Conservation (phyloP, 2,888 invertebrate genomes). For the Andrena praecox region DNA sequence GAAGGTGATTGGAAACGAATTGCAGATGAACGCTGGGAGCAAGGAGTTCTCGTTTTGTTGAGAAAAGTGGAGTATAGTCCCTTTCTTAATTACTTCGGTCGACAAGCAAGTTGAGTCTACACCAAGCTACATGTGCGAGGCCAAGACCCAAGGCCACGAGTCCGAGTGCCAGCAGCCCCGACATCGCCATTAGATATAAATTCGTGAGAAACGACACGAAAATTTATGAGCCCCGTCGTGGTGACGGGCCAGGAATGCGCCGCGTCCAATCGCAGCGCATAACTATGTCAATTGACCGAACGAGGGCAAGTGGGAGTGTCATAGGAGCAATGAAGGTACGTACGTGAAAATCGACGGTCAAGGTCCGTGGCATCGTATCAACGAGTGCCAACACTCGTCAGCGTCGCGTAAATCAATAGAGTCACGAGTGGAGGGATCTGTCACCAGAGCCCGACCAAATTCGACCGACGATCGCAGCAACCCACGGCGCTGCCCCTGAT, state of each 20-base stretch:
- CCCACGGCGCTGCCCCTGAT: not conserved
- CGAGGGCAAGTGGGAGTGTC: slow-evolving; percentile 47
- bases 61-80: too few species aligned
- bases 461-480: too few species aligned
- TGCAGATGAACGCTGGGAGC: too few species aligned
- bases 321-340: slow-evolving; percentile 22
- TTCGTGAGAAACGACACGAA: not conserved
- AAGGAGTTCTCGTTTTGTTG: too few species aligned
- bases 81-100: too few species aligned
- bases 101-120: too few species aligned
- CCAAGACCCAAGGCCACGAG: not conserved
- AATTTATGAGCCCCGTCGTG: slow-evolving; percentile 30
- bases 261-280: slow-evolving; percentile 6
- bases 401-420: slow-evolving; percentile 1
- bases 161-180: not conserved
- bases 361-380: slow-evolving; percentile 51
- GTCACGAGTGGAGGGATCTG: not conserved
- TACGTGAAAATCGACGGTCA: slow-evolving; percentile 62
- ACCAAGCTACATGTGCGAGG: too few species aligned
- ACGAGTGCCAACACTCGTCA: slow-evolving; percentile 2
- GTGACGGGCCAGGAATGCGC: slow-evolving; percentile 22
- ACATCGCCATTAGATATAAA: not conserved
- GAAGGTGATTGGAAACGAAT: too few species aligned
- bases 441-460: not conserved
- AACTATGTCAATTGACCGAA: slow-evolving; percentile 60